Conservation (phyloP, 2,797 vertebrate genomes). For the Orientallactaga sibirica region DNA sequence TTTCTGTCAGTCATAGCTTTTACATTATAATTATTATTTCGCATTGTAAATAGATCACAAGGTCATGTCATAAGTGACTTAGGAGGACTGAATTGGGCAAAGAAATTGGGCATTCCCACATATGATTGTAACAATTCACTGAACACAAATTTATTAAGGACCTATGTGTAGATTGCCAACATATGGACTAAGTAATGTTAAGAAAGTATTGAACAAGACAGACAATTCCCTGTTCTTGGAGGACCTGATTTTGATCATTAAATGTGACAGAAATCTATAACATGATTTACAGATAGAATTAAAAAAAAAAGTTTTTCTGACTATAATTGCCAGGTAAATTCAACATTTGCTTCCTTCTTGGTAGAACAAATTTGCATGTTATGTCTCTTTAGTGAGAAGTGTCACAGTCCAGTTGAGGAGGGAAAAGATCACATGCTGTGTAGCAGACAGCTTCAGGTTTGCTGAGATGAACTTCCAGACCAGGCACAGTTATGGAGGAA, state of each 20-base stretch:
- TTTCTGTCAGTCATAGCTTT: neutral
- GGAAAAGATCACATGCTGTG: neutral
- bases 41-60: neutral
- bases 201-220: neutral
- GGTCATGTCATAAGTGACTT: conserved; percentile 14
- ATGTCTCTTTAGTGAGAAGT: neutral
- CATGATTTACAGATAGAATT: neutral
- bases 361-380: neutral
- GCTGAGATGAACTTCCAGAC: too few relatives aligned
- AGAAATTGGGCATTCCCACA: neutral
- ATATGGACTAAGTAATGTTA: neutral
- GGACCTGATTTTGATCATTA: neutral
- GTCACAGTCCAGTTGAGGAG: neutral
- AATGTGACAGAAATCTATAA: neutral
- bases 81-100: neutral
- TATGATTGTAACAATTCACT: neutral
- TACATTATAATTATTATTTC: conserved; percentile 34
- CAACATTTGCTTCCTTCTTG: neutral
- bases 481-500: too few relatives aligned
- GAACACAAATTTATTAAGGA: neutral
- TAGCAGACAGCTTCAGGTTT: too few relatives aligned
- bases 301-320: neutral
- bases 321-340: neutral
- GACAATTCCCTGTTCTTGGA: neutral
- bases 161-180: neutral